Percentiles rank a stretch among this genome's conserved stretches.
phyloP scores from a whole-genome alignment of 1,140 invertebrate genomes.

The Scaptomyza montana region DNA sequence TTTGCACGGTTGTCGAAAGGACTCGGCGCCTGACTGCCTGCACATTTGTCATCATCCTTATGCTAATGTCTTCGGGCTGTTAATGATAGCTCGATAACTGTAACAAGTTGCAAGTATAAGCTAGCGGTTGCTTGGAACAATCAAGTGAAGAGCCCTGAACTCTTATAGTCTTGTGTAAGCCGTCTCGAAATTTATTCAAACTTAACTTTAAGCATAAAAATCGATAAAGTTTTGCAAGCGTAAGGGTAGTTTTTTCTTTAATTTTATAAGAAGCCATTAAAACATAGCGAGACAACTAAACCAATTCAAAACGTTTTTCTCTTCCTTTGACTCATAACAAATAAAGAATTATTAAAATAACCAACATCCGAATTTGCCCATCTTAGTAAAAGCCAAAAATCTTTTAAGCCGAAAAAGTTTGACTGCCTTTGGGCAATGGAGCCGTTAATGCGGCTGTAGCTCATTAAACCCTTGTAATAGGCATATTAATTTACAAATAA shows the following conservation, averaged over 20 bases:
- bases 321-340: too few relatives aligned
- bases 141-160: neutral
- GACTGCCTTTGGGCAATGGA: slow-evolving; percentile 24
- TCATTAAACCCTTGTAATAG: slow-evolving; percentile 46
- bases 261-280: too few relatives aligned
- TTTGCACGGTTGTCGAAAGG: slow-evolving; percentile 36
- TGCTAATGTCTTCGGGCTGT: slow-evolving; percentile 66
- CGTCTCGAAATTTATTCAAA: too few relatives aligned
- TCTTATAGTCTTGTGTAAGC: too few relatives aligned
- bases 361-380: too few relatives aligned
- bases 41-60: slow-evolving; percentile 75
- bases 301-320: too few relatives aligned
- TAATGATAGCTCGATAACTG: slow-evolving; percentile 44
- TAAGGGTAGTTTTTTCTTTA: too few relatives aligned
- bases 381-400: neutral
- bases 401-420: neutral
- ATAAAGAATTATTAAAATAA: too few relatives aligned
- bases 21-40: slow-evolving; percentile 37
- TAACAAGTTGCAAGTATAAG: neutral
- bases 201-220: too few relatives aligned
- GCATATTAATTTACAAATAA: slow-evolving; percentile 65
- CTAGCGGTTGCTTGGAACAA: neutral
- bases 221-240: neutral
- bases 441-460: slow-evolving; percentile 6
- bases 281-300: too few relatives aligned